Conservation (phyloP, 2,113 vertebrate species). For the Etheostoma spectabile region DNA sequence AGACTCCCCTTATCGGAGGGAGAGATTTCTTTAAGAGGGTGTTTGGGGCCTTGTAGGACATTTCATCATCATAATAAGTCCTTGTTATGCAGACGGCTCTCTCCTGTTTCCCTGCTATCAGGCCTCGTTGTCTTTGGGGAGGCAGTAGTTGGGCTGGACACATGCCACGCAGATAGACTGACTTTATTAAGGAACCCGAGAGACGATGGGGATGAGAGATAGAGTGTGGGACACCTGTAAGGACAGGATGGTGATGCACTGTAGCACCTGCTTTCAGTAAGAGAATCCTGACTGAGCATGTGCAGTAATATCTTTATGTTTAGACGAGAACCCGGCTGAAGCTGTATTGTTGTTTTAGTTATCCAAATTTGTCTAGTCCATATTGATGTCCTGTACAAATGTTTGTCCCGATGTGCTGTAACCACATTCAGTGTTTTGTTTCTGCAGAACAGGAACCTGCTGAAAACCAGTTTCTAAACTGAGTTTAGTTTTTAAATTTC, state of each 20-base stretch:
- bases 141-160: constrained; percentile 68
- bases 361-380: too few species aligned
- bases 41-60: constrained; percentile 78
- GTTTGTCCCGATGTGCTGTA: too few species aligned
- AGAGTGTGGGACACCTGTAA: constrained; percentile 46
- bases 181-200: constrained; percentile 50
- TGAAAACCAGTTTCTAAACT: too few species aligned
- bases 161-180: constrained; percentile 64
- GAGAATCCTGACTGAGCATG: neutral
- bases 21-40: constrained; percentile 79
- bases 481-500: too few species aligned
- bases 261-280: constrained; percentile 35
- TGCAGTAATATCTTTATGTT: neutral
- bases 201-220: constrained; percentile 40
- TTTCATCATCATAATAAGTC: constrained; percentile 82
- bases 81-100: constrained; percentile 72
- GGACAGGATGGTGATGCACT: constrained; percentile 43
- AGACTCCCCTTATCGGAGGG: constrained; percentile 86
- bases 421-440: too few species aligned
- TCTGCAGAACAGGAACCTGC: too few species aligned
- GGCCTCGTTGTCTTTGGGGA: constrained; percentile 64
- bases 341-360: too few species aligned
- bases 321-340: neutral
- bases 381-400: too few species aligned
- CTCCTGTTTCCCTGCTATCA: constrained; percentile 70